phyloP scores from a whole-genome alignment of 2,888 invertebrate genomes.

The Drepanosiphum platanoidis region DNA sequence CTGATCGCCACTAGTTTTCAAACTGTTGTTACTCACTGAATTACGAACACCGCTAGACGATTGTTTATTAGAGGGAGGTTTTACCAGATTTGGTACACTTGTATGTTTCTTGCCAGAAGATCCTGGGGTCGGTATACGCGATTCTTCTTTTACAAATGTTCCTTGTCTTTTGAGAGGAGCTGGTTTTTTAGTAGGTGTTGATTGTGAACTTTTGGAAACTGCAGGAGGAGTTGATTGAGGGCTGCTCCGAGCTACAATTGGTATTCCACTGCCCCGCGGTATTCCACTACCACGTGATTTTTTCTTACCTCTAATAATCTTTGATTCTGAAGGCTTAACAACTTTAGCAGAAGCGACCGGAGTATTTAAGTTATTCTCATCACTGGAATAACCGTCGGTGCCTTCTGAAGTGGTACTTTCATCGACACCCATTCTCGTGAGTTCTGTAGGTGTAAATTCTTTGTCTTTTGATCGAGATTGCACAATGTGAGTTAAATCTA shows the following conservation, averaged over 20 bases:
- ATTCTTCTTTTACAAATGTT: slow-evolving; percentile 90
- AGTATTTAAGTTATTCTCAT: slow-evolving; percentile 55
- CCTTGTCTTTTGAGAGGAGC: slow-evolving; percentile 81
- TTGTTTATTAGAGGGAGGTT: slow-evolving; percentile 42
- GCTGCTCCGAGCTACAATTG: slow-evolving; percentile 63
- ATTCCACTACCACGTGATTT: slow-evolving; percentile 62
- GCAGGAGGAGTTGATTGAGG: slow-evolving; percentile 23
- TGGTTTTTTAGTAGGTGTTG: slow-evolving; percentile 62
- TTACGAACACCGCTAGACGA: slow-evolving; percentile 67
- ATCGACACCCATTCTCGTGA: neutral
- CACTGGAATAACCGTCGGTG: slow-evolving; percentile 41
- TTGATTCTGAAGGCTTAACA: slow-evolving; percentile 63
- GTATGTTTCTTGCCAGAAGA: slow-evolving; percentile 63
- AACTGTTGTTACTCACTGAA: slow-evolving; percentile 65
- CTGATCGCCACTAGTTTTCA: slow-evolving; percentile 67
- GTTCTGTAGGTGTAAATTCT: slow-evolving; percentile 16
- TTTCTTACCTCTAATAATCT: slow-evolving; percentile 63
- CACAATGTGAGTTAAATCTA: slow-evolving; percentile 62
- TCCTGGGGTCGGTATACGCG: slow-evolving; percentile 66
- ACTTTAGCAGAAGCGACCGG: slow-evolving; percentile 57
- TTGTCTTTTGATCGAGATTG: slow-evolving; percentile 41
- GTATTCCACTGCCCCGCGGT: slow-evolving; percentile 63
- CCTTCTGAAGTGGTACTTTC: slow-evolving; percentile 46
- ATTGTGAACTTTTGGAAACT: slow-evolving; percentile 51
- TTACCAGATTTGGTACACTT: slow-evolving; percentile 61